phyloP scores from a whole-genome alignment of 2,888 invertebrate genomes.

The Pteria penguin region DNA sequence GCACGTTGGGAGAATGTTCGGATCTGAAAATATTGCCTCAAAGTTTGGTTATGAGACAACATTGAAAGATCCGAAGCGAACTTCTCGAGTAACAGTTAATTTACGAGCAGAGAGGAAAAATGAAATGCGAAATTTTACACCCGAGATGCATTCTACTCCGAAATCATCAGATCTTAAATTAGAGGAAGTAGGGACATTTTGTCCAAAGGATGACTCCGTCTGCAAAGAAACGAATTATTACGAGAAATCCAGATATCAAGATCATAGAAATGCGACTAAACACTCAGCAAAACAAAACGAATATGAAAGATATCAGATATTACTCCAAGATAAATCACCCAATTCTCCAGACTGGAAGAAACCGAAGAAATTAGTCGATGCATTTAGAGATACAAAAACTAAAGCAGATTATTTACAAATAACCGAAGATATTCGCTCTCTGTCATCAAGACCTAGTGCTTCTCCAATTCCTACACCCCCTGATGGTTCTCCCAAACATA shows the following conservation, averaged over 20 bases:
- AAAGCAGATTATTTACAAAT: conserved; percentile 34
- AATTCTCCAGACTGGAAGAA: conserved; percentile 9
- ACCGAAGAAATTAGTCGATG: conserved; percentile 20
- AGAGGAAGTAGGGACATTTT: not conserved
- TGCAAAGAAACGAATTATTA: conserved; percentile 5
- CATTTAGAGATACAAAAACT: conserved; percentile 12
- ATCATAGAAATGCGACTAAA: conserved; percentile 4
- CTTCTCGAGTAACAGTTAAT: not conserved
- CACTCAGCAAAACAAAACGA: conserved; percentile 21
- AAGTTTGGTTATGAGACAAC: too few species aligned
- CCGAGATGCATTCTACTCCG: conserved; percentile 37
- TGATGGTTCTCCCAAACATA: conserved; percentile 14
- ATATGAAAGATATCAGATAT: conserved; percentile 2
- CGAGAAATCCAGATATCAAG: conserved; percentile 4
- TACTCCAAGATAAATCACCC: conserved; percentile 1
- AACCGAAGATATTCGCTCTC: conserved; percentile 45
- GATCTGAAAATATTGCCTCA: not conserved
- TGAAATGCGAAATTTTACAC: conserved; percentile 8
- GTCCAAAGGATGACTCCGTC: conserved; percentile 15
- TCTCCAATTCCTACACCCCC: conserved; percentile 49
- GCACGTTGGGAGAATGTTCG: too few species aligned
- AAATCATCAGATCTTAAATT: conserved; percentile 30
- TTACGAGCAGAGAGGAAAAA: not conserved
- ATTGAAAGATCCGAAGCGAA: too few species aligned
- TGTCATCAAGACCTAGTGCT: conserved; percentile 55